A percentile compares a stretch with the other conserved stretches of the same genome.
Conservation (phyloP, 2,113 vertebrate genomes). For the Neofelis nebulosa region DNA sequence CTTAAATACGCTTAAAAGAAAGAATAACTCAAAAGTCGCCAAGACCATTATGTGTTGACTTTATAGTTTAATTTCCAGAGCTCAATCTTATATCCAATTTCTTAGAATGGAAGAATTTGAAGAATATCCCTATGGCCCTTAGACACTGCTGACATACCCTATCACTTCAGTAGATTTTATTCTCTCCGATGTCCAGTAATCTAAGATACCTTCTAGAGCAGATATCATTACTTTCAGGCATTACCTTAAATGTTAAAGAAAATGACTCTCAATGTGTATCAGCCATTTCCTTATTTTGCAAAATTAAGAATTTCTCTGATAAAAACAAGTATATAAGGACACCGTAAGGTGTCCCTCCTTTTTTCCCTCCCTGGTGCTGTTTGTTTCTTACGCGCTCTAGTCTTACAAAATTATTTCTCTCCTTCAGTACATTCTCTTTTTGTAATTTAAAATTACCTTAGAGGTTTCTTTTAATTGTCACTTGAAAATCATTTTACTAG, state of each 20-base stretch:
- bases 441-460: slow-evolving; percentile 25
- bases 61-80: not conserved
- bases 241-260: slow-evolving; percentile 53
- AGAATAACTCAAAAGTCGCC: slow-evolving; percentile 41
- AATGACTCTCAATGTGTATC: slow-evolving; percentile 23
- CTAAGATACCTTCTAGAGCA: slow-evolving; percentile 36
- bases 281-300: slow-evolving; percentile 3
- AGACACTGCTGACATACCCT: not conserved
- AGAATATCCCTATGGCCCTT: not conserved
- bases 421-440: not conserved
- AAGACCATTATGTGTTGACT: not conserved
- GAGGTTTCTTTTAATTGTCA: not conserved
- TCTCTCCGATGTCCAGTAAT: slow-evolving; percentile 47
- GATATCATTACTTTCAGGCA: slow-evolving; percentile 22
- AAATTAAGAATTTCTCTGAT: slow-evolving; percentile 39
- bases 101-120: slow-evolving; percentile 33
- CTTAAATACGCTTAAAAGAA: not conserved
- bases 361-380: not conserved
- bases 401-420: not conserved
- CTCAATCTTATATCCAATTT: not conserved
- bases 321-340: not conserved
- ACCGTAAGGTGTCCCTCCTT: not conserved
- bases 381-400: not conserved
- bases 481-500: not conserved
- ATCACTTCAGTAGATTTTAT: slow-evolving; percentile 1